Conservation (phyloP, 2,888 invertebrate genomes). For the Morinoia aosen region DNA sequence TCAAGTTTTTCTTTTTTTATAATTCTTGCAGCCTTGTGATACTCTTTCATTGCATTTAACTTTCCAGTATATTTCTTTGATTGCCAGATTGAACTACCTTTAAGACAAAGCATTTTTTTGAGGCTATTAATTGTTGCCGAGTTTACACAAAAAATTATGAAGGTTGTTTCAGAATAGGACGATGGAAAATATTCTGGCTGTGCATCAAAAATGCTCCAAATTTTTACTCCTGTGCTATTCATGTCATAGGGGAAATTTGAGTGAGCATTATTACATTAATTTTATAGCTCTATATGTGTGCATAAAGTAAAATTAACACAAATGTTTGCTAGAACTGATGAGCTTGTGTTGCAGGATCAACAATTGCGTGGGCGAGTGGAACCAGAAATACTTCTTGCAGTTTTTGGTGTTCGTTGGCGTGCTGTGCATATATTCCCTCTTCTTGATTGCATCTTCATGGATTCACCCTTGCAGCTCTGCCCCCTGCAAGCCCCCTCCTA, state of each 20-base stretch:
- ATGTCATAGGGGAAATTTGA: background rate
- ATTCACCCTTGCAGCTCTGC: slow-evolving; percentile 79
- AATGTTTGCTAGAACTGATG: background rate
- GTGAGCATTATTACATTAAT: background rate
- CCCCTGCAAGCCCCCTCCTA: slow-evolving; percentile 74
- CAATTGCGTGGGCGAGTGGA: slow-evolving; percentile 92
- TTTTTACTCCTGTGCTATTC: background rate
- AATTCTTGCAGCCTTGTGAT: background rate
- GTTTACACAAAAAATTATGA: background rate
- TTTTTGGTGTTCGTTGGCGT: slow-evolving; percentile 86
- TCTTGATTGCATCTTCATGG: slow-evolving; percentile 82
- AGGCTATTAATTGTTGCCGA: background rate
- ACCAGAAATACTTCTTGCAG: slow-evolving; percentile 92
- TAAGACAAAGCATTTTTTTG: background rate
- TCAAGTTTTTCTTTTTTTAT: background rate
- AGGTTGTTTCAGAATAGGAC: background rate
- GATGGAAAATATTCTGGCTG: background rate
- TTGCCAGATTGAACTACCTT: too few relatives aligned
- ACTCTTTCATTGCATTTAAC: background rate
- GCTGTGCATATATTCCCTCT: slow-evolving; percentile 79
- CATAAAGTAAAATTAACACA: background rate
- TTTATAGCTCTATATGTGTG: background rate
- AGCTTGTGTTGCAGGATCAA: slow-evolving; percentile 78
- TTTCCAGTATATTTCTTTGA: too few relatives aligned
- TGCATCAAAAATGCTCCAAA: background rate